Conservation (phyloP, 2,888 invertebrate genomes). For the Dolomedes plantarius region DNA sequence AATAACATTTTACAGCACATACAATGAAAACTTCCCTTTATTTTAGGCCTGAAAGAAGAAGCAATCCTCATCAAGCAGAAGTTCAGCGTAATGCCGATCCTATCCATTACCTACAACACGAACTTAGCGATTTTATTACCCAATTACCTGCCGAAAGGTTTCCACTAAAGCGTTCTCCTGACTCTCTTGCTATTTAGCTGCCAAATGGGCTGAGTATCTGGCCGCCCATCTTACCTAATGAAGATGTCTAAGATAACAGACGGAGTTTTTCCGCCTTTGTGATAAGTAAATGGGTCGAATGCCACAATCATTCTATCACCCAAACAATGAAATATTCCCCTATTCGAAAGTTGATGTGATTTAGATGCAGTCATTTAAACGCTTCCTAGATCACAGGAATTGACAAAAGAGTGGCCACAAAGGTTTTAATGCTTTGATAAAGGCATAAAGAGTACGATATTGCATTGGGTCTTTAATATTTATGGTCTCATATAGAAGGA, state of each 20-base stretch:
- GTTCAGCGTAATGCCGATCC: neutral
- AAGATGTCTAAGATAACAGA: neutral
- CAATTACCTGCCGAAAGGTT: neutral
- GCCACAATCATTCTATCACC: too few relatives aligned
- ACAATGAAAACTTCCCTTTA: neutral
- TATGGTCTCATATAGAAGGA: too few relatives aligned
- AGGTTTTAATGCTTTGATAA: too few relatives aligned
- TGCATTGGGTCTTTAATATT: too few relatives aligned
- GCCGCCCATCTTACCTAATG: neutral
- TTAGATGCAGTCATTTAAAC: too few relatives aligned
- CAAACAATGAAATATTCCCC: too few relatives aligned
- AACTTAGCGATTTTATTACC: neutral
- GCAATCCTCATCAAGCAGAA: neutral
- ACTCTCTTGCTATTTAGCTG: neutral
- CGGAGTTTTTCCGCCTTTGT: neutral
- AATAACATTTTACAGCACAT: neutral
- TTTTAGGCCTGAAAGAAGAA: neutral
- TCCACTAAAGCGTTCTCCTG: neutral
- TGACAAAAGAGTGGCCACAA: too few relatives aligned
- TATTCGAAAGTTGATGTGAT: too few relatives aligned
- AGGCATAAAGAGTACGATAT: too few relatives aligned
- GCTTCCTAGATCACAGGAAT: too few relatives aligned
- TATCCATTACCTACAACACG: neutral
- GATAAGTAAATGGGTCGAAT: neutral
- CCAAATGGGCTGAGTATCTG: neutral